Evolutionary conservation across 2,888 invertebrate genomes (phyloP).

Genomic region (Lucinisca nassula): DNA sequence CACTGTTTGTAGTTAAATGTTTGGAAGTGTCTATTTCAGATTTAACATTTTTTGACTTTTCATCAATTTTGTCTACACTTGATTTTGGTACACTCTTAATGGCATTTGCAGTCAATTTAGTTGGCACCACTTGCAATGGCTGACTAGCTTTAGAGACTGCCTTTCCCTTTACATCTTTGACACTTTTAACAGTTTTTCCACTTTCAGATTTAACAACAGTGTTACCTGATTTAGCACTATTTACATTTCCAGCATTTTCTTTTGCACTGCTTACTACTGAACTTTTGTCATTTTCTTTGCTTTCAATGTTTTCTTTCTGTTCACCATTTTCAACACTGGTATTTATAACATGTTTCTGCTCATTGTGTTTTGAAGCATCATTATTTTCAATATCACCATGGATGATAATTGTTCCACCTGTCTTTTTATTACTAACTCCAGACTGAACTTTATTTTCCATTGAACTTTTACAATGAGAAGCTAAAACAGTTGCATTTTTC

Average conservation of each 20-base stretch:
- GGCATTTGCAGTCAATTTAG: constrained; percentile 73
- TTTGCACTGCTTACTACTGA: not conserved
- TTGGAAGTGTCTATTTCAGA: constrained; percentile 13
- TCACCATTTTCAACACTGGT: not conserved
- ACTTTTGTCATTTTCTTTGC: not conserved
- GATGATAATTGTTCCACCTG: constrained; percentile 38
- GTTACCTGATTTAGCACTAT: not conserved
- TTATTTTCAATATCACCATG: constrained; percentile 33
- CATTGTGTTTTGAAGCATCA: not conserved
- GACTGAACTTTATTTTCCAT: constrained; percentile 27
- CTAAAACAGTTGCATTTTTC: constrained; percentile 55
- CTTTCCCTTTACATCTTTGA: constrained; percentile 5
- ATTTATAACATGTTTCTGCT: not conserved
- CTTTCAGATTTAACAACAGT: not conserved
- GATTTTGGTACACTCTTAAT: constrained; percentile 51
- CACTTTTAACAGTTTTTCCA: not conserved
- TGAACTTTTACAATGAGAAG: constrained; percentile 5
- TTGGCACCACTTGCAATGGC: constrained; percentile 71
- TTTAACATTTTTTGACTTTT: constrained; percentile 20
- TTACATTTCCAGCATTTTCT: not conserved
- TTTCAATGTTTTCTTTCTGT: not conserved
- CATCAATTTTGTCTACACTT: constrained; percentile 48
- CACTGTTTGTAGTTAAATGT: not conserved
- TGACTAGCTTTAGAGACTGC: constrained; percentile 17
- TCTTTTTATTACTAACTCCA: constrained; percentile 29